A percentile compares a stretch with the other conserved stretches of the same genome.
phyloP scores from a whole-genome alignment of 64 coral and sea anemone species.

The Trachythela sp. region DNA sequence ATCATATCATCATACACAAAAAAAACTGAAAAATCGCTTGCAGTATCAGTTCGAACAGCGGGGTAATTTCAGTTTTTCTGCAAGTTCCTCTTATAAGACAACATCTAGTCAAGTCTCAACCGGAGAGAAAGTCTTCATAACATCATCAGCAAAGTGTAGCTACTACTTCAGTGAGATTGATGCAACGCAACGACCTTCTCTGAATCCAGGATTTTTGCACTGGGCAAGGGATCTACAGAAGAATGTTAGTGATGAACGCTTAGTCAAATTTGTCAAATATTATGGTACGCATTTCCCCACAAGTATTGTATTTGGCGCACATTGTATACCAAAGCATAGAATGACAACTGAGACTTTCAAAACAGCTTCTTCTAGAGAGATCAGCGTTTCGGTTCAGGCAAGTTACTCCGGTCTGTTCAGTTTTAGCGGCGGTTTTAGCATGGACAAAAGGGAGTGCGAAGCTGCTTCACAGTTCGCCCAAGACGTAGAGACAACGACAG shows the following conservation, averaged over 20 bases:
- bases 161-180: conserved; percentile 52
- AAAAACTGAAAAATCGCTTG: neutral
- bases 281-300: conserved; percentile 47
- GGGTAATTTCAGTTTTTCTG: conserved; percentile 41
- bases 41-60: neutral
- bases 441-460: neutral
- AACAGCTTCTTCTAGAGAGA: neutral
- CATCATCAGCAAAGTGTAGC: conserved; percentile 32
- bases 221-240: conserved; percentile 16
- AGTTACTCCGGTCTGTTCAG: conserved; percentile 14
- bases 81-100: conserved; percentile 48
- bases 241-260: neutral
- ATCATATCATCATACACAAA: neutral
- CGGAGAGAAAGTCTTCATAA: conserved; percentile 38
- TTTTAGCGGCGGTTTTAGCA: neutral
- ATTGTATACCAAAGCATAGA: neutral
- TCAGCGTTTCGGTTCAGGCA: neutral
- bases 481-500: neutral
- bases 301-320: conserved; percentile 28
- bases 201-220: conserved; percentile 44
- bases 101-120: conserved; percentile 20
- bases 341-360: neutral
- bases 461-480: neutral
- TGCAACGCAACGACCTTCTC: conserved; percentile 15
- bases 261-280: conserved; percentile 44